These are phyloP conservation scores for Oenanthe melanoleuca DNA, from an alignment of 2,113 vertebrate species.

Conservation along the genomic window DNA sequence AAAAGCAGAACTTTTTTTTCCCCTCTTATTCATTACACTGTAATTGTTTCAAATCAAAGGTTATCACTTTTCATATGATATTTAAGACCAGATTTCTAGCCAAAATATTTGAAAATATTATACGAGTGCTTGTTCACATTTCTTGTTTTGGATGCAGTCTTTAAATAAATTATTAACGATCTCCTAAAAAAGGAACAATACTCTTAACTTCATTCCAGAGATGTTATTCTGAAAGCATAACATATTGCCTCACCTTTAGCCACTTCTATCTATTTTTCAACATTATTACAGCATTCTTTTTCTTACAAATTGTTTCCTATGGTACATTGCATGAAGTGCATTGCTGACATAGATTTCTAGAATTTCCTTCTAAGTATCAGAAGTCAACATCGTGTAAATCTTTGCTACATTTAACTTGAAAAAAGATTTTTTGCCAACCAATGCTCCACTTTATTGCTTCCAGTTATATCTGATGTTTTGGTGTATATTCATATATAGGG, in stretches of 20 bases:
- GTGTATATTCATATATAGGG: not conserved
- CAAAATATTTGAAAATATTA: not conserved
- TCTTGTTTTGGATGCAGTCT: not conserved
- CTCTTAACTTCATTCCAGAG: not conserved
- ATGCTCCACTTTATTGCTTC: not conserved
- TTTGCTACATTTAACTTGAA: not conserved
- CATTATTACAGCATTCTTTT: too few species aligned
- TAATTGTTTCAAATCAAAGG: not conserved
- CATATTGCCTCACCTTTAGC: not conserved
- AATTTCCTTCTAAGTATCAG: not conserved
- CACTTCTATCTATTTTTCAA: not conserved
- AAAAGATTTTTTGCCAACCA: not conserved
- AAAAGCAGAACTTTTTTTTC: not conserved
- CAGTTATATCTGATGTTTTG: not conserved
- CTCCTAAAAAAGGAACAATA: not conserved
- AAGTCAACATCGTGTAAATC: not conserved
- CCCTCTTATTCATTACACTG: too few species aligned
- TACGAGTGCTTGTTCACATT: not conserved
- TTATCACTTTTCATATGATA: not conserved
- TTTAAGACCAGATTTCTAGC: not conserved
- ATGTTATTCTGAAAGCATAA: not conserved
- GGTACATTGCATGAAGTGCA: rapidly evolving
- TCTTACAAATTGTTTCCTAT: not conserved
- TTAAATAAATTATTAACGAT: not conserved
- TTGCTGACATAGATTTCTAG: not conserved